Base-by-base conservation (phyloP, 2,113 vertebrate genomes). In the Desmodus rotundus region DNA sequence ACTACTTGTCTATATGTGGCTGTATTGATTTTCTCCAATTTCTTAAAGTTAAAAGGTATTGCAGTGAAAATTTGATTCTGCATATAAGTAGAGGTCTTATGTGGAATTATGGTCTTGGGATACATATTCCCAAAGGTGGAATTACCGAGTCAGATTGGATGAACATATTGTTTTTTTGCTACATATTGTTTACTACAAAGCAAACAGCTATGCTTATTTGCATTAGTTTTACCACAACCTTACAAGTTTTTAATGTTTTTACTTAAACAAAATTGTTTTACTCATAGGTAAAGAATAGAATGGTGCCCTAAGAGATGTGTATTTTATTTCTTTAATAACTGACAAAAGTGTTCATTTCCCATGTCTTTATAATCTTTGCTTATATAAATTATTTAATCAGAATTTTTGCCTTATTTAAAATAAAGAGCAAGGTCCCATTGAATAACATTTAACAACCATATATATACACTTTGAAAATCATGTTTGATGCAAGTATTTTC, bases 91-190 rank as follows among this genome's bases (percentile, higher is more conserved):
- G 11, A 68, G 4, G 6, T 80, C 38, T 84, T 87, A 28, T 65
- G 43, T 36, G 9, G 50, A 92, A 92, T 94, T 56, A 90, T 38
- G 4, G 19, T 33, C 33, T 80, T 83, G n/a, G n/a, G 87, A 85
- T 94, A 50, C n/a, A 38, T 90, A 92, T 47, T 84, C 56, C 54
- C 81, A 76, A 72, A 93, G 47, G 77, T 93, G 5, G 17, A 97
- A 83, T 92, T 86, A 78, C 45, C 38, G 61, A 93, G 7, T 91
- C 45, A 83, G 73, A 89, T 68, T 89, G 19, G 7, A 78, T 63
- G 43, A 86, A 82, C 36, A 56, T 70, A 63, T 82, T 82, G 88
- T 56, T 80, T 16, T 89, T 85, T 91, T 87, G 89, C 11, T 36
- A 31, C 63, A 33, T 67, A 70, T 54, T 74, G 36, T 72, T 88